Evolutionary conservation across 1,140 invertebrate species (phyloP), one percentile per base, ranked within the genome.

Genomic region (Linepithema humile): DNA sequence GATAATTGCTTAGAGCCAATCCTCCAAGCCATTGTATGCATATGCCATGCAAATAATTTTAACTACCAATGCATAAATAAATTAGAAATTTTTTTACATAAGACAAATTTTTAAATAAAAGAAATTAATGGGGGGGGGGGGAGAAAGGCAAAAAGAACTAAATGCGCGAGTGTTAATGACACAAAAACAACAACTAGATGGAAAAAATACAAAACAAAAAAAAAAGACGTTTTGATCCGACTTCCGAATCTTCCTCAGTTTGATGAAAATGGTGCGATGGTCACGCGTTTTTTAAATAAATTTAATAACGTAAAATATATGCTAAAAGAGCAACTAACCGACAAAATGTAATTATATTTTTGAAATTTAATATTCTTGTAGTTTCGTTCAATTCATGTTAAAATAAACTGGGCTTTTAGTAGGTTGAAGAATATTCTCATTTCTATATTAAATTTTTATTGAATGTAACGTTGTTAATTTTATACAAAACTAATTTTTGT

Each of bases 41-140:
- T 43, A 70, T 43, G 75, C 29, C 23, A 40, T 29, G 32, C 62
- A 55, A 53, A 78, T 80, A 55, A 60, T 29, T 12, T 10, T 55
- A 82, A 29, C 17, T 60, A 17, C 40, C 45, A 15, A 3, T 45
- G 43, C 10, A 45, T 32, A 74, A 64, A 77, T 64, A 35, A 73
- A 73, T 17, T 55, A 64, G 29, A 50, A 35, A 50, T 50, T 62
- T 60, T 32, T 40, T 15, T 17, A 59, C 6, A n/a, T n/a, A n/a
- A n/a, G 55, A 29, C 10, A 59, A 15, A 59, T 59, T 59, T 23
- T 12, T 59, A 15, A 59, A 40, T 29, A 0, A 60, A 60, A 60
- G 0, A 12, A 12, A 40, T n/a, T n/a, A n/a, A n/a, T n/a, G n/a
- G n/a, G n/a, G n/a, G n/a, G n/a, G n/a, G n/a, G n/a, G n/a, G n/a